Percentiles rank a stretch among this genome's conserved stretches.
These are phyloP conservation scores for Orgyia antiqua DNA, from an alignment of 2,888 invertebrate genomes.

Conservation along the genomic window DNA sequence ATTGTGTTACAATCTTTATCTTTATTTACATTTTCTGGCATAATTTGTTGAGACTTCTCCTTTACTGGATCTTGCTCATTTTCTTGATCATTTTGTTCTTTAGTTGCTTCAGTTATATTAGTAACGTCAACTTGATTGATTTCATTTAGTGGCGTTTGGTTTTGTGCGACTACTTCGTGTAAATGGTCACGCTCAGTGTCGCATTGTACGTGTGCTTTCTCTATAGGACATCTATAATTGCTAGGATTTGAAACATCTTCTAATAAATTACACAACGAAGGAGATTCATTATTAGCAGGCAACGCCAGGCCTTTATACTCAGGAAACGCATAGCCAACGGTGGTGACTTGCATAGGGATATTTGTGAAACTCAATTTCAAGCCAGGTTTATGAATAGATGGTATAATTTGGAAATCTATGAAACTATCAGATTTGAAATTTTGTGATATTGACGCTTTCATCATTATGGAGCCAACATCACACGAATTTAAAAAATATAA, in stretches of 20 bases:
- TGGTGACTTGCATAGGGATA: slow-evolving; percentile 52
- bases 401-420: slow-evolving; percentile 29
- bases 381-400: slow-evolving; percentile 34
- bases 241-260: slow-evolving; percentile 5
- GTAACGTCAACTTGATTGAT: background rate
- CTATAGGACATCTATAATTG: background rate
- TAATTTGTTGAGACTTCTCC: background rate
- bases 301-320: slow-evolving; percentile 22
- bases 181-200: too few relatives aligned
- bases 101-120: background rate
- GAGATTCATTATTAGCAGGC: too few relatives aligned
- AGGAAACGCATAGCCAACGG: slow-evolving; percentile 52
- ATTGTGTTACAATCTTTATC: background rate
- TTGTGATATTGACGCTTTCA: slow-evolving; percentile 39
- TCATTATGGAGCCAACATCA: slow-evolving; percentile 43
- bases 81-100: background rate
- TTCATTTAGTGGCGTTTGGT: background rate
- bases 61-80: too few relatives aligned
- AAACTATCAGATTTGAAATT: slow-evolving; percentile 25
- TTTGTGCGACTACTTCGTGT: too few relatives aligned
- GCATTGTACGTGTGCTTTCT: background rate
- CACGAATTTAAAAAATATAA: slow-evolving; percentile 48
- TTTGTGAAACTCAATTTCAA: slow-evolving; percentile 39
- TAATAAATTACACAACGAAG: slow-evolving; percentile 15
- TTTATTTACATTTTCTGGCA: background rate